Conservation (phyloP, 1,140 invertebrate species). For the Penaeus japonicus region DNA sequence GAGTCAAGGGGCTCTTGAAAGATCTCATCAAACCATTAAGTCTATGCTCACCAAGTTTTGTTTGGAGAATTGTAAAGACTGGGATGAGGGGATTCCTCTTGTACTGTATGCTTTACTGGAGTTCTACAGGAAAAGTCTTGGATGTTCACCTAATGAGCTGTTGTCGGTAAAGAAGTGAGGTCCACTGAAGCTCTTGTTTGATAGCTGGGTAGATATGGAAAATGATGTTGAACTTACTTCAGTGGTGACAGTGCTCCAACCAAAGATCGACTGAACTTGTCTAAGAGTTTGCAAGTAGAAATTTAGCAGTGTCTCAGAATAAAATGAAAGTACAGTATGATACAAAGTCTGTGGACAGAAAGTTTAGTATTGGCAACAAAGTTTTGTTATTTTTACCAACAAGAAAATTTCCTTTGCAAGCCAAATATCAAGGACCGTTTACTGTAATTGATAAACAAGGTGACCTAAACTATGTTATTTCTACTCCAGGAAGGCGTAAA, state of each 20-base stretch:
- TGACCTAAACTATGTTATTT: not conserved
- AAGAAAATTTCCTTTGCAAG: not conserved
- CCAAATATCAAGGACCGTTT: not conserved
- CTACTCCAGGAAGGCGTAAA: not conserved
- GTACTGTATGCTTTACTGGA: constrained; percentile 7
- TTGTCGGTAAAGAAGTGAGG: constrained; percentile 19
- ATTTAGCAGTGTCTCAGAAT: not conserved
- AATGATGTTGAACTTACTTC: not conserved
- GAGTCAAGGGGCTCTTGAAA: not conserved
- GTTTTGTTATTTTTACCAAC: not conserved
- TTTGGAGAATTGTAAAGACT: not conserved
- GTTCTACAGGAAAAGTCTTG: not conserved
- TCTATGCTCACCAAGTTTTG: constrained; percentile 18
- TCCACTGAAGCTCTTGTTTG: not conserved
- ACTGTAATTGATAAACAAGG: not conserved
- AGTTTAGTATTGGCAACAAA: not conserved
- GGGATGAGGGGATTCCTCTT: not conserved
- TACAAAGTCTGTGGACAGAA: not conserved
- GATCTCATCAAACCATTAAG: not conserved
- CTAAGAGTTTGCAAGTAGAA: not conserved
- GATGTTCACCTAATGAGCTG: constrained; percentile 10
- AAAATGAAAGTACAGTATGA: not conserved
- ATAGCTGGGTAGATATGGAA: not conserved
- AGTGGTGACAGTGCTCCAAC: not conserved
- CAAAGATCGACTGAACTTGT: not conserved